Conservation (phyloP, 2,888 invertebrate genomes). For the Drosophila testacea region DNA sequence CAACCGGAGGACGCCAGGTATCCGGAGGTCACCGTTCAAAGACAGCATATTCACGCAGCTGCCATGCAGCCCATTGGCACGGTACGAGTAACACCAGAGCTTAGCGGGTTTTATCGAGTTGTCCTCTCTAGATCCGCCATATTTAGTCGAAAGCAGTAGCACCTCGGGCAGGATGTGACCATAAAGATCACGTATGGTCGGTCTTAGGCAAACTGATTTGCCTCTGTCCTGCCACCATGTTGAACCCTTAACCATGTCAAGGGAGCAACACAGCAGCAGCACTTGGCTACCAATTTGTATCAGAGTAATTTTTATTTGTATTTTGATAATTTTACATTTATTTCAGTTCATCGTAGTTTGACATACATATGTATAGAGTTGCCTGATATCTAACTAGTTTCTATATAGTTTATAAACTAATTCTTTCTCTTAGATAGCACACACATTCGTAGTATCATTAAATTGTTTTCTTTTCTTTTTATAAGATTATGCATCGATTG, state of each 20-base stretch:
- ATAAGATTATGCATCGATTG: conserved; percentile 6
- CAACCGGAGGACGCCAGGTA: conserved; percentile 53
- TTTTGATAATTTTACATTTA: conserved; percentile 36
- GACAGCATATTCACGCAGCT: conserved; percentile 55
- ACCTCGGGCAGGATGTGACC: conserved; percentile 55
- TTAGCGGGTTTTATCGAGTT: conserved; percentile 56
- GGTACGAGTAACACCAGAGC: conserved; percentile 47
- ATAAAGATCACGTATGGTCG: conserved; percentile 39
- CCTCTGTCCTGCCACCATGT: conserved; percentile 34
- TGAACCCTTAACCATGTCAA: background rate
- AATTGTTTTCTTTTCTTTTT: conserved; percentile 9
- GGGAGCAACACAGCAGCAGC: conserved; percentile 12
- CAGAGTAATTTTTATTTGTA: background rate
- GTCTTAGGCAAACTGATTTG: conserved; percentile 39
- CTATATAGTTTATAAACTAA: conserved; percentile 28
- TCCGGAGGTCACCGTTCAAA: conserved; percentile 55
- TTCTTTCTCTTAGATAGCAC: conserved; percentile 41
- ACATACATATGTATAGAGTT: conserved; percentile 42
- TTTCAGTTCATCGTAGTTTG: conserved; percentile 55
- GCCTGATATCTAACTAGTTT: conserved; percentile 36
- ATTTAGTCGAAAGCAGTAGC: conserved; percentile 49
- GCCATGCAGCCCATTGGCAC: conserved; percentile 51
- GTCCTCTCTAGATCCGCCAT: conserved; percentile 59
- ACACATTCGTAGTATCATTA: conserved; percentile 7
- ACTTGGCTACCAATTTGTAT: conserved; percentile 26